A percentile compares a stretch with the other conserved stretches of the same genome.
These are phyloP conservation scores for Hormiphora californensis DNA, from an alignment of 37 sponge, comb jelly and placozoan genomes.

Conservation along the genomic window DNA sequence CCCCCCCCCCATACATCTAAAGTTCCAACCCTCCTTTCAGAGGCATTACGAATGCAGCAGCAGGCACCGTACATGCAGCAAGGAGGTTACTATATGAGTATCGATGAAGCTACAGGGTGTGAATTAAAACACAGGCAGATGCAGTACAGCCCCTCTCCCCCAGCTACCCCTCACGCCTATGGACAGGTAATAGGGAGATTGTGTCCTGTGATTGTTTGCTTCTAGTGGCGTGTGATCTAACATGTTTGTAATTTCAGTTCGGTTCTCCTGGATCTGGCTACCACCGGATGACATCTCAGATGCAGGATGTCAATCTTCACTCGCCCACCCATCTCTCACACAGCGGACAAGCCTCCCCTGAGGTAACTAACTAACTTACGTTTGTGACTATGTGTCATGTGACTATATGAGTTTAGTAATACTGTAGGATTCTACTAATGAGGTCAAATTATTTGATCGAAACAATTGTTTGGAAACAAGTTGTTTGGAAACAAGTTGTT, in stretches of 20 bases:
- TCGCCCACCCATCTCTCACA: constrained; percentile 33
- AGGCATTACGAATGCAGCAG: too few relatives aligned
- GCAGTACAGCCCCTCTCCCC: constrained; percentile 48
- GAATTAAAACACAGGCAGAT: constrained; percentile 17
- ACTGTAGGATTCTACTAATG: too few relatives aligned
- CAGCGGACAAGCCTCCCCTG: constrained; percentile 31
- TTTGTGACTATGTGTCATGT: neutral
- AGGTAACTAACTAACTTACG: neutral
- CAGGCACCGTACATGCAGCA: too few relatives aligned
- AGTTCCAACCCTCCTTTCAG: neutral
- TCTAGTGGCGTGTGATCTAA: neutral
- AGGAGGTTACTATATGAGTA: constrained; percentile 36
- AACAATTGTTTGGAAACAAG: too few relatives aligned
- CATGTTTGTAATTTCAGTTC: neutral
- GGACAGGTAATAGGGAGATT: neutral
- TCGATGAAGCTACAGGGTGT: constrained; percentile 32
- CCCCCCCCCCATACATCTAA: neutral
- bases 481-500: neutral
- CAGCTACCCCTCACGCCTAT: constrained; percentile 22
- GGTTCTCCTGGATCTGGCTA: constrained; percentile 5
- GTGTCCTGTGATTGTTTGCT: neutral
- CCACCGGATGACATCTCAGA: constrained; percentile 46
- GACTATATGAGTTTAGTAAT: too few relatives aligned
- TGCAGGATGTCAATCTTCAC: constrained; percentile 52
- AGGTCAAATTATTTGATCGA: too few relatives aligned